Percentiles rank a stretch among this genome's conserved stretches.
Conservation (phyloP, 2,888 invertebrate genomes). For the Emmelina monodactyla region DNA sequence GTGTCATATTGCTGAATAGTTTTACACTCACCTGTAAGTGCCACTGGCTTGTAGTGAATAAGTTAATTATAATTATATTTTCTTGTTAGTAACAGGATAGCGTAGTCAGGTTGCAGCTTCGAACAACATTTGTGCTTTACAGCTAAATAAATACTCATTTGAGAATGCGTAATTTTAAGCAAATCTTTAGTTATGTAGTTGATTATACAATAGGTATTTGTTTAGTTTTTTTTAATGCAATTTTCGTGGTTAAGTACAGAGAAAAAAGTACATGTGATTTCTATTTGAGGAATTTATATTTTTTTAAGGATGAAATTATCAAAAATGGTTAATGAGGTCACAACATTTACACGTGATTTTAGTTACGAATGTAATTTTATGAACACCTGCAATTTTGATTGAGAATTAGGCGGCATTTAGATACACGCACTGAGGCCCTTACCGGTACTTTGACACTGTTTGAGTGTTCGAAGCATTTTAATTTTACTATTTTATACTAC, state of each 20-base stretch:
- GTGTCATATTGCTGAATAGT: conserved; percentile 58
- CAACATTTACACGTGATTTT: conserved; percentile 23
- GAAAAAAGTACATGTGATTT: conserved; percentile 59
- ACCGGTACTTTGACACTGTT: too few species aligned
- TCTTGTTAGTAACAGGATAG: conserved; percentile 27
- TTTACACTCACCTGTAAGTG: conserved; percentile 50
- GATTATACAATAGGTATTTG: conserved; percentile 24
- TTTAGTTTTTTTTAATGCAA: conserved; percentile 40
- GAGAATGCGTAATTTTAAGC: conserved; percentile 56
- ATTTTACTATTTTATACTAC: background rate
- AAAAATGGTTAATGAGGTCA: conserved; percentile 27
- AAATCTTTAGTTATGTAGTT: conserved; percentile 36
- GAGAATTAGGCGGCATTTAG: background rate
- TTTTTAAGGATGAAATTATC: conserved; percentile 27
- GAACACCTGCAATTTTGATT: background rate
- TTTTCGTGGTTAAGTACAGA: conserved; percentile 57
- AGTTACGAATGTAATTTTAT: too few species aligned
- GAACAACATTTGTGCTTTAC: conserved; percentile 62
- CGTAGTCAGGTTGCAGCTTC: conserved; percentile 61
- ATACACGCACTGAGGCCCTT: background rate
- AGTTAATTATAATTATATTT: conserved; percentile 23
- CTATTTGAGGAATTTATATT: conserved; percentile 47
- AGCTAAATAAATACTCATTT: conserved; percentile 65
- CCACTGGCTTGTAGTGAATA: conserved; percentile 49
- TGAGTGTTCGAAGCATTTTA: too few species aligned